Conservation (phyloP, 2,797 vertebrate genomes). For the Sarcophilus harrisii region DNA sequence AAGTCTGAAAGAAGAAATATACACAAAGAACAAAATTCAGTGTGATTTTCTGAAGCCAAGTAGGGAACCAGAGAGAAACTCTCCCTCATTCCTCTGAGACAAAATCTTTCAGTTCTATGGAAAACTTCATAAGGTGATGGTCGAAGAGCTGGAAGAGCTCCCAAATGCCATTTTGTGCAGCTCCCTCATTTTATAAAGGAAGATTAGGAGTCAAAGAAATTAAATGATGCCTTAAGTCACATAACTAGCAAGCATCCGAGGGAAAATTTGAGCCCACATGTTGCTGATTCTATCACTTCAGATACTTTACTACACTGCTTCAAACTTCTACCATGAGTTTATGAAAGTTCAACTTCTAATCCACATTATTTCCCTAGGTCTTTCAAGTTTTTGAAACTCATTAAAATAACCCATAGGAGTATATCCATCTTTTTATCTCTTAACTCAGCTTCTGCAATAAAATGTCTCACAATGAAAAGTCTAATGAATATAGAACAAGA, state of each 20-base stretch:
- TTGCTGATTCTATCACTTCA: background rate
- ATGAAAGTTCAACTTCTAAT: background rate
- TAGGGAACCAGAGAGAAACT: background rate
- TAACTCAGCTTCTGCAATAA: background rate
- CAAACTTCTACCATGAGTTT: background rate
- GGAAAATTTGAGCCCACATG: background rate
- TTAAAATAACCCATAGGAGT: background rate
- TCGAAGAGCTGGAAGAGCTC: background rate
- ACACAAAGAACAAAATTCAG: background rate
- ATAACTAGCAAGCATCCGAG: background rate
- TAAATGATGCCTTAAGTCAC: background rate
- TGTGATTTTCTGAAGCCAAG: background rate
- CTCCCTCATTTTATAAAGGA: background rate
- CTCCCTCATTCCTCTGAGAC: background rate
- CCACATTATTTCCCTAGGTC: background rate
- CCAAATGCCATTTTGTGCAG: background rate
- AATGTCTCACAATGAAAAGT: background rate
- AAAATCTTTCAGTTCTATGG: background rate
- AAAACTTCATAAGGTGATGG: background rate
- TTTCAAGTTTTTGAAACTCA: background rate
- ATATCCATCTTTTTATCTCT: background rate
- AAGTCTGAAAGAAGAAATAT: slow-evolving; percentile 21
- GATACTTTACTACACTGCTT: background rate
- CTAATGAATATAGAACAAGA: background rate
- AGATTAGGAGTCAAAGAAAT: background rate